phyloP scores from a whole-genome alignment of 2,113 vertebrate genomes.

The Scophthalmus maximus region DNA sequence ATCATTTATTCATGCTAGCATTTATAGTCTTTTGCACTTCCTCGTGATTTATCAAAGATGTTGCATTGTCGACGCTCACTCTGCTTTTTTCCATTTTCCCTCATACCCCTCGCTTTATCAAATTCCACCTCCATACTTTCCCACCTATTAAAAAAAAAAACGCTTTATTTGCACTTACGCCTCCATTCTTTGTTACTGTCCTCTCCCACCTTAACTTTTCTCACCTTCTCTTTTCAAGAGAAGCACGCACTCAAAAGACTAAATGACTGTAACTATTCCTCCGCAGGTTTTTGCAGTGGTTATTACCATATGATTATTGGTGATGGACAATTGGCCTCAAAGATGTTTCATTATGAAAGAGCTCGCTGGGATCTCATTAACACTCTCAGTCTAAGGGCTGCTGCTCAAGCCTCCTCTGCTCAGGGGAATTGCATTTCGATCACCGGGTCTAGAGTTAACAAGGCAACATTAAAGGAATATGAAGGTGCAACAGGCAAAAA shows the following conservation, averaged over 20 bases:
- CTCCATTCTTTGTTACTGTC: conserved; percentile 23
- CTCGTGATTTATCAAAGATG: not conserved
- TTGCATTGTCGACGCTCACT: not conserved
- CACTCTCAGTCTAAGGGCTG: conserved; percentile 62
- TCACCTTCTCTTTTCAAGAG: conserved; percentile 22
- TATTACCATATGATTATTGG: conserved; percentile 84
- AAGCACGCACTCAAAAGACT: conserved; percentile 53
- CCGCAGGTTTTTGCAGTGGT: conserved; percentile 60
- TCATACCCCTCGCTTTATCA: not conserved
- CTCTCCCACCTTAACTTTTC: conserved; percentile 48
- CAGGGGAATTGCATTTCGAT: conserved; percentile 73
- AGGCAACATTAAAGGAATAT: conserved; percentile 74
- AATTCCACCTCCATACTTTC: conserved; percentile 38
- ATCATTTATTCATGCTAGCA: conserved; percentile 36
- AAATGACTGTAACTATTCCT: conserved; percentile 65
- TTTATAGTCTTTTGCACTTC: conserved; percentile 8
- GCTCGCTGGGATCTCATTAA: conserved; percentile 83
- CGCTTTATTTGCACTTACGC: not conserved
- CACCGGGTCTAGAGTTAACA: conserved; percentile 68
- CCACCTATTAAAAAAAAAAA: conserved; percentile 14
- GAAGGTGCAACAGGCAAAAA: conserved; percentile 68
- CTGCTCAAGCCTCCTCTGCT: conserved; percentile 63
- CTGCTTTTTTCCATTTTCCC: not conserved
- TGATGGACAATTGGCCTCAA: conserved; percentile 83
- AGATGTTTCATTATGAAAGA: conserved; percentile 81